A percentile compares a stretch with the other conserved stretches of the same genome.
phyloP scores from a whole-genome alignment of 2,113 vertebrate species.

The Rutilus rutilus region DNA sequence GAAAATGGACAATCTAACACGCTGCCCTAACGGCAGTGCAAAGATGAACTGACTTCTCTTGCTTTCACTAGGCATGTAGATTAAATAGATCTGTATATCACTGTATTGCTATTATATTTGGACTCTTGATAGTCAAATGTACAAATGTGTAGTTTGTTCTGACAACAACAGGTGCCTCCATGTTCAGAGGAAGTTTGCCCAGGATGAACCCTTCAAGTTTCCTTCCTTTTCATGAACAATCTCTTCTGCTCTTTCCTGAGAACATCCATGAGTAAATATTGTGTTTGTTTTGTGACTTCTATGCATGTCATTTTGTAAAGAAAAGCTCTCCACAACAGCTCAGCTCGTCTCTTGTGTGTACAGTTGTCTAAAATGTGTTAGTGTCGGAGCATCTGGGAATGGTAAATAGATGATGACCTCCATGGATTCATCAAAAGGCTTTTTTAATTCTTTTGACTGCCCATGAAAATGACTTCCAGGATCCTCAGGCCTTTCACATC shows the following conservation, averaged over 20 bases:
- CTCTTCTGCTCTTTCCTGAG: slow-evolving; percentile 9
- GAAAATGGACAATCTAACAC: background rate
- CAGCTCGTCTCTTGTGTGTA: background rate
- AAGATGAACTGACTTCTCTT: slow-evolving; percentile 2
- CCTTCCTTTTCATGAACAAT: slow-evolving; percentile 36
- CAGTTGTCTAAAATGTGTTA: background rate
- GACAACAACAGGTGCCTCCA: slow-evolving; percentile 25
- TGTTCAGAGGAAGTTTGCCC: slow-evolving; percentile 8
- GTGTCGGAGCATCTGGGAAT: slow-evolving; percentile 33
- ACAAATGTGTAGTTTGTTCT: background rate
- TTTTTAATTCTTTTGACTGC: background rate
- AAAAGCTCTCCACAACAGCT: background rate
- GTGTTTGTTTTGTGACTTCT: slow-evolving; percentile 20
- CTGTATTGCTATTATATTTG: slow-evolving; percentile 7
- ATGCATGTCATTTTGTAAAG: background rate
- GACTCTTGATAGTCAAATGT: background rate
- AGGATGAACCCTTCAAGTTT: slow-evolving; percentile 40
- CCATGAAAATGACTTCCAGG: slow-evolving; percentile 36
- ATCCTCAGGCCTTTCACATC: background rate
- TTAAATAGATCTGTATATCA: background rate
- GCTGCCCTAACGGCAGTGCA: background rate
- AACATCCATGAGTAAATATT: slow-evolving; percentile 28
- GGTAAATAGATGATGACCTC: background rate
- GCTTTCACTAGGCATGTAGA: background rate
- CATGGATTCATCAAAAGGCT: background rate